A percentile compares a stretch with the other conserved stretches of the same genome.
Evolutionary conservation across 1,140 invertebrate species (phyloP).

Genomic region (Aricia agestis): DNA sequence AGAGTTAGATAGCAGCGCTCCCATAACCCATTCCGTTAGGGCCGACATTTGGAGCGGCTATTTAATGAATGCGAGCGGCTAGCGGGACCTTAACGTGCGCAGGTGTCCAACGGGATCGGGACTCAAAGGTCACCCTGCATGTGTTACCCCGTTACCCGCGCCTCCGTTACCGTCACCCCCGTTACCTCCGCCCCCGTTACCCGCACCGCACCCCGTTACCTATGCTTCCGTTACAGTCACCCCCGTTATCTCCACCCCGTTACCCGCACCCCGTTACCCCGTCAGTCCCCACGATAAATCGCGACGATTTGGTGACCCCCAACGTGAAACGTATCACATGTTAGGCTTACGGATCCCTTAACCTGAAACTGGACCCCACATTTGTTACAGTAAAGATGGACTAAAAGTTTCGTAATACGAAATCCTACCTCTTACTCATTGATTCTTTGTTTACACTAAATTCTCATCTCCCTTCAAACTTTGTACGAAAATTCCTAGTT

Average conservation of each 20-base stretch:
- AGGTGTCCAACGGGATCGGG: conserved; percentile 59
- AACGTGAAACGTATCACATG: conserved; percentile 29
- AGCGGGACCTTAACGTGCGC: conserved; percentile 57
- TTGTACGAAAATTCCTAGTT: too few relatives aligned
- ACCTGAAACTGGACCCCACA: conserved; percentile 5
- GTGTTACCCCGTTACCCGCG: conserved; percentile 35
- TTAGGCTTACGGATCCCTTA: conserved; percentile 17
- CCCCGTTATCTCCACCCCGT: conserved; percentile 8
- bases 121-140: conserved; percentile 48
- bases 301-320: conserved; percentile 22
- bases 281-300: conserved; percentile 21
- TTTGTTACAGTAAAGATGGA: background rate
- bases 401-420: conserved; percentile 1
- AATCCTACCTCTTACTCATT: background rate
- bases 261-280: conserved; percentile 21
- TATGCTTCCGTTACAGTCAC: background rate
- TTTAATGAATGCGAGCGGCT: conserved; percentile 34
- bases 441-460: background rate
- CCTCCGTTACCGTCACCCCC: conserved; percentile 19
- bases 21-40: conserved; percentile 36
- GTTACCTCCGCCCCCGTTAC: conserved; percentile 22
- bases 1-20: conserved; percentile 7
- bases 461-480: too few relatives aligned
- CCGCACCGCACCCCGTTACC: conserved; percentile 29
- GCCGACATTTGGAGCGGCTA: conserved; percentile 25